Conservation (phyloP, 2,888 invertebrate genomes). For the Bombylius major region DNA sequence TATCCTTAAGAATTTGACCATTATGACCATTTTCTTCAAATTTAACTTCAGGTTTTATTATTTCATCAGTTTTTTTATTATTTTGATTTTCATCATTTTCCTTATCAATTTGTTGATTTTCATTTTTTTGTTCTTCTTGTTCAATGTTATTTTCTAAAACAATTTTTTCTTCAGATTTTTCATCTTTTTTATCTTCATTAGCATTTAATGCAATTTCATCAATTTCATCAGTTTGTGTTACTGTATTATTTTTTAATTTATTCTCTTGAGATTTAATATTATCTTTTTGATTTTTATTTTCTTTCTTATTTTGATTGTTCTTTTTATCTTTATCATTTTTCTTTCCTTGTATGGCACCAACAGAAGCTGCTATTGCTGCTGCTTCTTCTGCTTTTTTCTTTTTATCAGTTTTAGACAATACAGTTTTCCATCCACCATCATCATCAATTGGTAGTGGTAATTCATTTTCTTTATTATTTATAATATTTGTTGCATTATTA, state of each 20-base stretch:
- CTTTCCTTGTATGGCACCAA: background rate
- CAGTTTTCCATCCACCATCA: slow-evolving; percentile 5
- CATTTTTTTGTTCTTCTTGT: background rate
- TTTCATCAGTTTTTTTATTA: background rate
- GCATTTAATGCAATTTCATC: too few relatives aligned
- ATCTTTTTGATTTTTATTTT: background rate
- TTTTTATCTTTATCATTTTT: background rate
- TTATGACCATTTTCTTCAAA: background rate
- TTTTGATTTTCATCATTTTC: background rate
- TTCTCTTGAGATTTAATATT: background rate
- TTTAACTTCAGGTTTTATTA: background rate
- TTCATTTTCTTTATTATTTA: background rate
- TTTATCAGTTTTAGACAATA: slow-evolving; percentile 1
- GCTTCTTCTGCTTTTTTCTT: slow-evolving; percentile 1
- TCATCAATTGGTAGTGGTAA: background rate
- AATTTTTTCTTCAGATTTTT: background rate
- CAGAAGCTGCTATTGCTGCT: background rate
- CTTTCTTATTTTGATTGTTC: background rate
- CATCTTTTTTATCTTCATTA: background rate
- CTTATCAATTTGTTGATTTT: background rate
- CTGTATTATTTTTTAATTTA: background rate
- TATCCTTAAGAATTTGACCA: background rate
- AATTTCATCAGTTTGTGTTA: background rate
- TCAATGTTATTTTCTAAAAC: background rate
- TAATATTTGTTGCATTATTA: background rate